Base-by-base conservation (phyloP, 2,113 vertebrate genomes). In the Toxostoma redivivum region DNA sequence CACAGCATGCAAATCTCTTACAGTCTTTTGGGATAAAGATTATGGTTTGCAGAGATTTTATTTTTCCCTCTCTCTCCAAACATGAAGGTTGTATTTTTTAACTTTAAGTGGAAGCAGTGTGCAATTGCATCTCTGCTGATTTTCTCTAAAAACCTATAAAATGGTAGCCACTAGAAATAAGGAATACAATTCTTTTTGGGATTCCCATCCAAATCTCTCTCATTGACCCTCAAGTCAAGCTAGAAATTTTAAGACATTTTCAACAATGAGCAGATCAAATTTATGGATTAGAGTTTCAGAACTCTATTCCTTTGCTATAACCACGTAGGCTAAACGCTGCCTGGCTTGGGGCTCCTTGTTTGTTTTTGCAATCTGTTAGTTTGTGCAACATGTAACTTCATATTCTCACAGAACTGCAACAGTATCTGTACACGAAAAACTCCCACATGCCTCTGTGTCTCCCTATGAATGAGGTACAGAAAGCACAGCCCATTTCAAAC, bases 141-240 rank as follows among this genome's bases (percentile, higher is more conserved):
- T 94, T 85, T 61, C 22, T 85, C 57, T 65, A 58, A 88, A 84
- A n/a, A 57, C 7, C 38, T 88, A 35, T 80, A 79, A 67, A 91
- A 50, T 17, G 17, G 13, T 69, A 70, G 14, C 57, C 38, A 65
- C 18, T 25, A 92, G 27, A 93, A 91, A 92, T 11, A 91, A 62
- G 20, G 53, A 92, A 38, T 3, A 5, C 12, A 73, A 10, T 73
- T 94, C 13, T 53, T 88, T 33, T 0, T 33, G 18, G 12, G 25
- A 92, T 70, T 70, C 21, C 40, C 13, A 80, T 22, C 31, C 82
- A 81, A 54, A 35, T 74, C 72, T 76, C 84, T 78, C 65, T 54
- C 57, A 33, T 16, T 57, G 37, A 81, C 23, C 31, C 24, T 80
- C 27, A n/a, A 27, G 31, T 82, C 27, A 78, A 88, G 64, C 45